phyloP scores from a whole-genome alignment of 2,797 vertebrate species.

The Gephyroberyx darwinii region DNA sequence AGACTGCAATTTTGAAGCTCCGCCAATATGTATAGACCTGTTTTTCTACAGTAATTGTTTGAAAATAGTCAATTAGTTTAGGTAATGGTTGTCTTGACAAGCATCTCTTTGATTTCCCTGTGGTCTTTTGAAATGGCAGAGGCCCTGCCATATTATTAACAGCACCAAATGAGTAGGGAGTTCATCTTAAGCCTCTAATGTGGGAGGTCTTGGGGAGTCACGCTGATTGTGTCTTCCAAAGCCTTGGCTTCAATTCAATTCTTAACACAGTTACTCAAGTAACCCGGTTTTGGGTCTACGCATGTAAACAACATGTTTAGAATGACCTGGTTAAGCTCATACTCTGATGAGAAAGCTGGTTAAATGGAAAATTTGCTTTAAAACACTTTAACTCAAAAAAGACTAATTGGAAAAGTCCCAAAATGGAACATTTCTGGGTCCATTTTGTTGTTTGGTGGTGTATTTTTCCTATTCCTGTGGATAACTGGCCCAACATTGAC shows the following conservation, averaged over 20 bases:
- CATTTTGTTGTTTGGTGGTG: too few relatives aligned
- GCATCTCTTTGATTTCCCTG: slow-evolving; percentile 23
- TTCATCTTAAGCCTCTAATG: slow-evolving; percentile 10
- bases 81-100: slow-evolving; percentile 18
- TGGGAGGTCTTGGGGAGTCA: slow-evolving; percentile 16
- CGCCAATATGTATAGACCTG: not conserved
- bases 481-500: too few relatives aligned
- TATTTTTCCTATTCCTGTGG: too few relatives aligned
- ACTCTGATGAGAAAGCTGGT: too few relatives aligned
- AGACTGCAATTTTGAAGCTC: not conserved
- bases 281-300: too few relatives aligned
- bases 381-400: too few relatives aligned
- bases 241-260: too few relatives aligned
- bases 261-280: not conserved
- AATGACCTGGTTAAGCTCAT: too few relatives aligned
- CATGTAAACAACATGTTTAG: too few relatives aligned
- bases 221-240: not conserved
- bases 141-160: slow-evolving; percentile 5
- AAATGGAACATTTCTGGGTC: too few relatives aligned
- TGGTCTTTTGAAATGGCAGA: slow-evolving; percentile 6
- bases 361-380: too few relatives aligned
- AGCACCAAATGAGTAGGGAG: slow-evolving; percentile 8
- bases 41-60: slow-evolving; percentile 4
- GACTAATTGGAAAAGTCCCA: too few relatives aligned
- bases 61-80: slow-evolving; percentile 21